Evolutionary conservation across 2,888 invertebrate genomes (phyloP).

Genomic region (Nephrocerus scutellatus): DNA sequence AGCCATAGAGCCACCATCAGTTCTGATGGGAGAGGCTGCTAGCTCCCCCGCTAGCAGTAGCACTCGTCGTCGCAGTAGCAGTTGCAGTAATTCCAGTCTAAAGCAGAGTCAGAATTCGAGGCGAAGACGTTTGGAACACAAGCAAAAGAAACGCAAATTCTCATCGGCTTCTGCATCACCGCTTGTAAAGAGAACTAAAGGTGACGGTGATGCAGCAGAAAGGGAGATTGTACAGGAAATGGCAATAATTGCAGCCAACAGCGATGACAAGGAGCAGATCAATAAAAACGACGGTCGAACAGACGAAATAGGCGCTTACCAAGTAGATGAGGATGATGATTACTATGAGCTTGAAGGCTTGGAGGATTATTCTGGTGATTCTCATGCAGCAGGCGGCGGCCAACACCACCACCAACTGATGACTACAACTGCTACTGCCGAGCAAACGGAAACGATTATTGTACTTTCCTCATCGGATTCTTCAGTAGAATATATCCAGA

Average conservation of each 20-base stretch:
- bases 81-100: slow-evolving; percentile 28
- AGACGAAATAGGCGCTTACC: slow-evolving; percentile 10
- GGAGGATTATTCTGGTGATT: slow-evolving; percentile 24
- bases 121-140: slow-evolving; percentile 19
- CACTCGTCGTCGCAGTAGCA: slow-evolving; percentile 26
- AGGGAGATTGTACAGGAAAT: slow-evolving; percentile 22
- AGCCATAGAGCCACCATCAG: no score
- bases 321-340: slow-evolving; percentile 19
- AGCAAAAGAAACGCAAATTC: slow-evolving; percentile 5
- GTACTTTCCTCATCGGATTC: no score
- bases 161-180: slow-evolving; percentile 1
- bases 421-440: no score
- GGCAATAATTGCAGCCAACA: slow-evolving; percentile 23
- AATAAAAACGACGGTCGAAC: slow-evolving; percentile 17
- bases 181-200: slow-evolving; percentile 29
- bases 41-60: no score
- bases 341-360: slow-evolving; percentile 24
- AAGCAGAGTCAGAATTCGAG: slow-evolving; percentile 26
- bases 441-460: no score
- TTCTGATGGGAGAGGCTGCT: slow-evolving; percentile 17
- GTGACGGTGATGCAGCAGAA: slow-evolving; percentile 24
- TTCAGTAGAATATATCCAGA: no score
- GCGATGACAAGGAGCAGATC: slow-evolving; percentile 18
- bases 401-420: no score
- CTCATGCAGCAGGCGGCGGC: no score